These are phyloP conservation scores for Cremastobaeus sp. DNA, from an alignment of 2,888 invertebrate genomes.

Conservation along the genomic window DNA sequence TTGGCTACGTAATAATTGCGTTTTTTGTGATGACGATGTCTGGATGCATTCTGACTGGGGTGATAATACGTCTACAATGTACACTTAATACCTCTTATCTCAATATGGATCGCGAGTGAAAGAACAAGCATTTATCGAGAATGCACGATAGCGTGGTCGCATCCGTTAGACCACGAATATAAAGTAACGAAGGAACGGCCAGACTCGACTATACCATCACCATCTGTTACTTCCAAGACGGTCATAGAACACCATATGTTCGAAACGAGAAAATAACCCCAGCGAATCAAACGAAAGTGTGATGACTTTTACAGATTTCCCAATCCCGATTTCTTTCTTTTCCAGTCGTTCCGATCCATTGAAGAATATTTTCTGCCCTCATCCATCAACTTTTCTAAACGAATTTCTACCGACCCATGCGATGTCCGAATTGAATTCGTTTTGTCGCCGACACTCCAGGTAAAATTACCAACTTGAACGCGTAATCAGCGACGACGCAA, in stretches of 20 bases:
- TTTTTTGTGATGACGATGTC: conserved; percentile 34
- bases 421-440: not conserved
- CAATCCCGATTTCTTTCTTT: conserved; percentile 25
- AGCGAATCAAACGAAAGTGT: conserved; percentile 54
- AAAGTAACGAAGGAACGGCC: conserved; percentile 61
- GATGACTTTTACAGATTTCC: conserved; percentile 33
- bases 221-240: conserved; percentile 66
- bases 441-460: not conserved
- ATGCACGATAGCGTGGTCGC: conserved; percentile 52
- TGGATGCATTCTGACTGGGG: conserved; percentile 16
- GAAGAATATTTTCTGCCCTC: not conserved
- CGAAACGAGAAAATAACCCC: conserved; percentile 58
- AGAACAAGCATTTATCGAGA: conserved; percentile 52
- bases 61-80: conserved; percentile 31
- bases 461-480: too few species aligned
- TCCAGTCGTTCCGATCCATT: not conserved
- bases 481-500: conserved; percentile 28
- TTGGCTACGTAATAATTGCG: conserved; percentile 28
- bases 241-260: conserved; percentile 66
- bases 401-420: not conserved
- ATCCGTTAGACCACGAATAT: conserved; percentile 62
- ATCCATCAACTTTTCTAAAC: not conserved
- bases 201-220: conserved; percentile 63
- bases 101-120: conserved; percentile 50
- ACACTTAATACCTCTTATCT: conserved; percentile 34